phyloP scores from a whole-genome alignment of 92 coral and sea anemone genomes.

The Anthopleura xanthogrammica region DNA sequence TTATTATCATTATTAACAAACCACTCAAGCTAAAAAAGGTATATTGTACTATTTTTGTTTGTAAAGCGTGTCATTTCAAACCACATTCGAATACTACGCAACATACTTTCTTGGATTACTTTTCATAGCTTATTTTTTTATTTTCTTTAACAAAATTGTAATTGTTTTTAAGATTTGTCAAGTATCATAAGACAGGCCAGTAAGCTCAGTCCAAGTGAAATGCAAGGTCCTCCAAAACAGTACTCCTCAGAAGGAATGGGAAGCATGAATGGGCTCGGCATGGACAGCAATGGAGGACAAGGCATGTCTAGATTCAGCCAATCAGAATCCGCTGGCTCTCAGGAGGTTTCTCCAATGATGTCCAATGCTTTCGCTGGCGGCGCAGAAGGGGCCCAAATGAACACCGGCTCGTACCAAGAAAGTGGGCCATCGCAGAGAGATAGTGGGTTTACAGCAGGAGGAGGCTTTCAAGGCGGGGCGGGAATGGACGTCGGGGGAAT shows the following conservation, averaged over 20 bases:
- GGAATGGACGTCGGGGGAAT: slow-evolving; percentile 6
- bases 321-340: not conserved
- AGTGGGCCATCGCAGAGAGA: slow-evolving; percentile 12
- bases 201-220: slow-evolving; percentile 64
- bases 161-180: slow-evolving; percentile 53
- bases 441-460: slow-evolving; percentile 1
- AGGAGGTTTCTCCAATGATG: slow-evolving; percentile 27
- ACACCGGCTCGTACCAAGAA: slow-evolving; percentile 11
- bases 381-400: slow-evolving; percentile 11
- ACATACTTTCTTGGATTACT: not conserved
- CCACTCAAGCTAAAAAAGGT: too few relatives aligned
- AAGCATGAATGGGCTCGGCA: slow-evolving; percentile 17
- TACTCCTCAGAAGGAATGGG: slow-evolving; percentile 43
- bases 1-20: too few relatives aligned
- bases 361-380: slow-evolving; percentile 24
- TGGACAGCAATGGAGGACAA: slow-evolving; percentile 14
- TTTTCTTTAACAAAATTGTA: not conserved
- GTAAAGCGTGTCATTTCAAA: too few relatives aligned
- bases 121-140: not conserved
- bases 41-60: too few relatives aligned
- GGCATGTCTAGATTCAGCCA: slow-evolving; percentile 12
- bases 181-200: slow-evolving; percentile 67
- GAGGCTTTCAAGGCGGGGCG: slow-evolving; percentile 11
- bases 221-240: slow-evolving; percentile 53
- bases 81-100: too few relatives aligned